Base-by-base conservation (phyloP, 2,888 invertebrate genomes). In the Aleiodes testaceus region DNA sequence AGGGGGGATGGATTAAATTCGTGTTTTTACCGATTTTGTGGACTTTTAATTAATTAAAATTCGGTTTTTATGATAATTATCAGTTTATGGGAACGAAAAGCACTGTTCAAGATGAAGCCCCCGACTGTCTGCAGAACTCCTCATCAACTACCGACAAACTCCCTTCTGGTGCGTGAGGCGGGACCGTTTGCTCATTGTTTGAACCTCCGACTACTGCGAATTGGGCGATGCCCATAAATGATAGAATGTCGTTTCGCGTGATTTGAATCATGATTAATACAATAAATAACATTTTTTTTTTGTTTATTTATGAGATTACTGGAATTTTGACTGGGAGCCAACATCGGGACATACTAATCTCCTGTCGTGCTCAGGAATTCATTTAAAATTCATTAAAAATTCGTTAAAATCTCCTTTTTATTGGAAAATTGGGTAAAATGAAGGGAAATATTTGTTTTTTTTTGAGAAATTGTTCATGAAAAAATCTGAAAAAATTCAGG, bases 151-250 rank as follows among this genome's bases (percentile, higher is more conserved):
- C 16, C 36, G 36, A 59, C 55, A 42, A 36, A 59, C 16, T 22
- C 55, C 18, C 30, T 18, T 52, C 49, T 64, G 50, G 44, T 63
- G 72, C 67, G 72, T 72, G 72, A 74, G 69, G 67, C 59, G 70
- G 66, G 68, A 69, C 72, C 68, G 73, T 74, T 74, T 70, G 63
- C 59, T 76, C 80, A 83, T 81, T 84, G 84, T 82, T 82, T 81
- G 77, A 50, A 42, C n/a, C 59, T 49, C 45, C 30, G 45, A 65
- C 45, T 74, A 75, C 72, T 76, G 77, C 79, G 79, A 84, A 83
- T 85, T 84, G 81, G 82, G 82, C 75, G 82, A 81, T 82, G 84
- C 70, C 82, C 81, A 84, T 84, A 84, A 59, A 86, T 80, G 50
- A 72, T 72, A 64, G 44, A 72, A 66, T 49, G 70, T 70, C 45